These are phyloP conservation scores for Phalloptychus januarius DNA, from an alignment of 2,797 vertebrate species.

Conservation along the genomic window DNA sequence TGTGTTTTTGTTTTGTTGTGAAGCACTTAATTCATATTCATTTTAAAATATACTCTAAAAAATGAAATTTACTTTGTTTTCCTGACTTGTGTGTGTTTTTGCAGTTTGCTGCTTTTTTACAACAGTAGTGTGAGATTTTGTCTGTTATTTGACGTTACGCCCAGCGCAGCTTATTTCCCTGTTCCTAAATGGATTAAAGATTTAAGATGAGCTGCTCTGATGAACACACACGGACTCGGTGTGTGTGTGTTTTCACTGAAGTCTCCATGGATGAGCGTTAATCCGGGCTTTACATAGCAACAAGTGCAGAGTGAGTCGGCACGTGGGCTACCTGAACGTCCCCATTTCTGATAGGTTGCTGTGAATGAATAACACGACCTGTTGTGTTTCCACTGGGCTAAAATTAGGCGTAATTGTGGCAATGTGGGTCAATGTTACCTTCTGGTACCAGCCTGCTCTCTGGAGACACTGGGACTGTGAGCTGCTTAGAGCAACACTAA, in stretches of 20 bases:
- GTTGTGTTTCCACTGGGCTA: conserved; percentile 27
- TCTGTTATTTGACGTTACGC: conserved; percentile 15
- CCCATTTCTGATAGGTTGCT: conserved; percentile 28
- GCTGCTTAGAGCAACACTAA: neutral
- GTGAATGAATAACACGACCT: conserved; percentile 23
- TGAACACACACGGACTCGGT: neutral
- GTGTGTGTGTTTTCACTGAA: conserved; percentile 8
- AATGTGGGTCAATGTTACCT: conserved; percentile 21
- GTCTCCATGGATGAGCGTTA: conserved; percentile 29
- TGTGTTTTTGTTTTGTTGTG: neutral
- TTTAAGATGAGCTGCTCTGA: conserved; percentile 1
- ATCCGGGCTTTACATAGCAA: conserved; percentile 48
- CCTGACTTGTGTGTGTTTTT: conserved; percentile 9
- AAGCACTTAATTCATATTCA: neutral
- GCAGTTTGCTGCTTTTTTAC: neutral
- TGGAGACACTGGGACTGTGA: neutral
- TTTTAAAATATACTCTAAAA: neutral
- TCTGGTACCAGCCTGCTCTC: neutral
- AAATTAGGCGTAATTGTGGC: conserved; percentile 14
- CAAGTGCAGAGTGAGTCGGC: conserved; percentile 41
- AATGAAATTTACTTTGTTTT: neutral
- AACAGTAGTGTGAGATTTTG: neutral
- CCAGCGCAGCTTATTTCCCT: neutral
- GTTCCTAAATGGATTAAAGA: conserved; percentile 6
- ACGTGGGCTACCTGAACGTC: conserved; percentile 48